Conservation (phyloP, 2,113 vertebrate genomes). For the Cygnus atratus region DNA sequence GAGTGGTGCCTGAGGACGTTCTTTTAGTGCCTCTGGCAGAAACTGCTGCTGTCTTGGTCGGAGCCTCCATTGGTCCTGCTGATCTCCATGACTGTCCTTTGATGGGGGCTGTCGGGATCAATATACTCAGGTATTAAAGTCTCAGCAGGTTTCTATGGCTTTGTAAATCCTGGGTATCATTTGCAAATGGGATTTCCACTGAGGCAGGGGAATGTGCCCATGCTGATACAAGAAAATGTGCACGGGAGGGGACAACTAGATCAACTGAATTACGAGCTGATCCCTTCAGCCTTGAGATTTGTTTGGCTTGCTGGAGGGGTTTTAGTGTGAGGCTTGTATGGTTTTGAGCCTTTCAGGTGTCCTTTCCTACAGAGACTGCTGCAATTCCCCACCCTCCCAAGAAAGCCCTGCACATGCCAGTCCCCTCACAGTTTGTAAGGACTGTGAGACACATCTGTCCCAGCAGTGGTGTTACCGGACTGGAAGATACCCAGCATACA, state of each 20-base stretch:
- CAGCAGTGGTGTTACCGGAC: neutral
- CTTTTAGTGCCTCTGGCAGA: neutral
- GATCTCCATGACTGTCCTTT: neutral
- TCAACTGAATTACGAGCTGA: slow-evolving; percentile 22
- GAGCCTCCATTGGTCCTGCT: neutral
- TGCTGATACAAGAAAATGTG: slow-evolving; percentile 10
- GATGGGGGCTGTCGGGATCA: too few relatives aligned
- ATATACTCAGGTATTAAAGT: neutral
- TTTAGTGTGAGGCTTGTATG: neutral
- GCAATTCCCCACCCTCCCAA: neutral
- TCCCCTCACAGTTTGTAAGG: neutral
- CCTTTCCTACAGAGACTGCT: neutral
- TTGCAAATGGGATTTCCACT: neutral
- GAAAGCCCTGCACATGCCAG: neutral
- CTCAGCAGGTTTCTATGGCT: neutral
- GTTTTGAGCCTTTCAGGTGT: neutral
- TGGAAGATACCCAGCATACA: neutral
- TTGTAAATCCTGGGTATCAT: neutral
- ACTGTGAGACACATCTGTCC: neutral
- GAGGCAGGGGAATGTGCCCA: neutral
- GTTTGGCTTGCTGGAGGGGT: slow-evolving; percentile 28
- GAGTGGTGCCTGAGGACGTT: too few relatives aligned
- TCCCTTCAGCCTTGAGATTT: slow-evolving; percentile 55
- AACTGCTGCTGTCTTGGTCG: neutral
- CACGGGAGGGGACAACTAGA: slow-evolving; percentile 18